Evolutionary conservation across 2,888 invertebrate species (phyloP).

Genomic region (Rhagonycha lutea): DNA sequence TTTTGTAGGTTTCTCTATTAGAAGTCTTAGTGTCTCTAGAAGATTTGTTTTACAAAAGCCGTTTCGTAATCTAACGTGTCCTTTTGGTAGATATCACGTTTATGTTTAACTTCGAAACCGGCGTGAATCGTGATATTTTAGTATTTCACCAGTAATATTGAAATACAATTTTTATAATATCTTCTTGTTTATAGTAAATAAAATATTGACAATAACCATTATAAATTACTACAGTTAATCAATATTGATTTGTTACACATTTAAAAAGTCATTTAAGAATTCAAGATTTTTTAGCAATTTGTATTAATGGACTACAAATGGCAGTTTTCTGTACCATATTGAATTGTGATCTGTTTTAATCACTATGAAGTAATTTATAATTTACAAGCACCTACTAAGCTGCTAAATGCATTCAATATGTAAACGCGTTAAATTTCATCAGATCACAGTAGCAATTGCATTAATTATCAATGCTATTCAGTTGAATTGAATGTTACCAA

Average conservation of each 20-base stretch:
- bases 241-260: background rate
- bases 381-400: conserved; percentile 1
- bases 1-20: background rate
- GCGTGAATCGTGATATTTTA: background rate
- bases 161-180: background rate
- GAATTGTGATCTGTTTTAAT: conserved; percentile 1
- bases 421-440: conserved; percentile 1
- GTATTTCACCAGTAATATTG: background rate
- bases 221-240: background rate
- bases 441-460: conserved; percentile 3
- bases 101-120: background rate
- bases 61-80: background rate
- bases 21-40: background rate
- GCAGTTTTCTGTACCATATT: background rate
- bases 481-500: background rate
- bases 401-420: conserved; percentile 4
- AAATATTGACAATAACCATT: background rate
- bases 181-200: background rate
- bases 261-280: background rate
- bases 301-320: background rate
- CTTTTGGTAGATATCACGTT: background rate
- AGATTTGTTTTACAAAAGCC: background rate
- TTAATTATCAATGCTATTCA: conserved; percentile 1
- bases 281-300: background rate
- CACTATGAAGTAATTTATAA: background rate